Evolutionary conservation across 2,888 invertebrate species (phyloP).

Genomic region (Synergus japonicus): DNA sequence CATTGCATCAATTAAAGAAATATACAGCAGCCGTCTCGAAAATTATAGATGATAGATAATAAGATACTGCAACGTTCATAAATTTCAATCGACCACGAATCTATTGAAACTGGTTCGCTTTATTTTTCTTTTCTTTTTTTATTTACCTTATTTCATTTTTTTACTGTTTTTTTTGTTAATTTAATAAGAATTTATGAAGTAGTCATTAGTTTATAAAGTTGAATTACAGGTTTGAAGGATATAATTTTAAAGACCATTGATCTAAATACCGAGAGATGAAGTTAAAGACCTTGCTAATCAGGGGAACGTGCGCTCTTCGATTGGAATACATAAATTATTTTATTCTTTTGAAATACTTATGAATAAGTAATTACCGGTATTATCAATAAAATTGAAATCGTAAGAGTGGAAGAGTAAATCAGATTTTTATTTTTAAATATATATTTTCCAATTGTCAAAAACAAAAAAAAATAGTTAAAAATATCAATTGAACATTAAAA

Average conservation of each 20-base stretch:
- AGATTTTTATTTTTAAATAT: not conserved
- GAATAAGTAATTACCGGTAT: not conserved
- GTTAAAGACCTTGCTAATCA: slow-evolving; percentile 31
- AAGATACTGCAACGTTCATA: not conserved
- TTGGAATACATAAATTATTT: not conserved
- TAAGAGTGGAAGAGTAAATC: not conserved
- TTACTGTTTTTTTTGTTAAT: not conserved
- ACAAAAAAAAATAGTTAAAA: too few species aligned
- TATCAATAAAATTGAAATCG: not conserved
- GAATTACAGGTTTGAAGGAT: not conserved
- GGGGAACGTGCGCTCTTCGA: not conserved
- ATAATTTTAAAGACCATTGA: slow-evolving; percentile 9
- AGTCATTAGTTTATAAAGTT: not conserved
- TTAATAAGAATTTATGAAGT: not conserved
- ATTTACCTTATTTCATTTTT: not conserved
- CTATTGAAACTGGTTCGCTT: not conserved
- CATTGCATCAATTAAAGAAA: not conserved
- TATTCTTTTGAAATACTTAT: not conserved
- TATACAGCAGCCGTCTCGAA: not conserved
- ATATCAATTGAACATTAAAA: too few species aligned
- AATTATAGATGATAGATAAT: not conserved
- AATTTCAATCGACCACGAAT: slow-evolving; percentile 65
- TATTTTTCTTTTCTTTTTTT: not conserved
- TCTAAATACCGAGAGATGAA: not conserved
- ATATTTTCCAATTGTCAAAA: too few species aligned